Evolutionary conservation across 2,888 invertebrate genomes (phyloP).

Genomic region (Petrolisthes cinctipes): DNA sequence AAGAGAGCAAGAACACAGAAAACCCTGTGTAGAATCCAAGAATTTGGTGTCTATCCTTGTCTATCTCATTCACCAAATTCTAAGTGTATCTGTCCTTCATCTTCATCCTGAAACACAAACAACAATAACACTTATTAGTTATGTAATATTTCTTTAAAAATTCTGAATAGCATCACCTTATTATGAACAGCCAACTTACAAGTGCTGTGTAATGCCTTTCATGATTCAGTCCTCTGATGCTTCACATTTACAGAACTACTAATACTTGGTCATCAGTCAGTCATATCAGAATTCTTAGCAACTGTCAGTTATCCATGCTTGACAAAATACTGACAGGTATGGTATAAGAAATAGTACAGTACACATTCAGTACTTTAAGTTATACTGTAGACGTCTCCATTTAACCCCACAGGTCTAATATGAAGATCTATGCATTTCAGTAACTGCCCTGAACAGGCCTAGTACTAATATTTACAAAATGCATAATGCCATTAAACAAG

Average conservation of each 20-base stretch:
- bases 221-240: too few species aligned
- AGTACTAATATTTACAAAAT: too few species aligned
- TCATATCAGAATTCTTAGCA: too few species aligned
- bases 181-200: not conserved
- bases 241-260: not conserved
- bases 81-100: slow-evolving; percentile 58
- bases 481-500: too few species aligned
- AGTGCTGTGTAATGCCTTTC: not conserved
- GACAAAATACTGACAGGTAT: too few species aligned
- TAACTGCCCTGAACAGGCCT: too few species aligned
- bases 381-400: too few species aligned
- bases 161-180: not conserved
- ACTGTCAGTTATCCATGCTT: too few species aligned
- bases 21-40: not conserved
- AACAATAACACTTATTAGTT: not conserved
- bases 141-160: not conserved
- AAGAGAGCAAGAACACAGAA: not conserved
- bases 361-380: too few species aligned
- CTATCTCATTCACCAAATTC: slow-evolving; percentile 54
- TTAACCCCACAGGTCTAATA: too few species aligned
- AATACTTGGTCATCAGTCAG: not conserved
- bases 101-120: slow-evolving; percentile 53
- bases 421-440: too few species aligned
- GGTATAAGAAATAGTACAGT: too few species aligned
- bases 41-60: not conserved